phyloP scores from a whole-genome alignment of 2,888 invertebrate species.

The Philaethria dido region DNA sequence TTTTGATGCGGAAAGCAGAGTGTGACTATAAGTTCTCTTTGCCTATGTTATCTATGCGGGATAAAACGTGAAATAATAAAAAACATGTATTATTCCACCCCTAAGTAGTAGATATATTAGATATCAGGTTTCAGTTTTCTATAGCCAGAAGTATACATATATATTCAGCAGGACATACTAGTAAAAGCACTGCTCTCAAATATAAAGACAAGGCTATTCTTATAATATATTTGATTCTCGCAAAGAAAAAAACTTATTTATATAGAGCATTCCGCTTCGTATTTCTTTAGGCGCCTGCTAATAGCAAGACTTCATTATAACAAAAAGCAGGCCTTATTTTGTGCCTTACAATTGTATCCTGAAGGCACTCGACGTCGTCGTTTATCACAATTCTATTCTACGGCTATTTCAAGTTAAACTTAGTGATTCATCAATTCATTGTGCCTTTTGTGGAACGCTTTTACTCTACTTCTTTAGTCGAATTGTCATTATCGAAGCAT shows the following conservation, averaged over 20 bases:
- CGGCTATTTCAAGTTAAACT: conserved; percentile 33
- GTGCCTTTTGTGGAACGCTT: conserved; percentile 21
- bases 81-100: too few relatives aligned
- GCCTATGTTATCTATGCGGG: too few relatives aligned
- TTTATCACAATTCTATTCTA: conserved; percentile 40
- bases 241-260: conserved; percentile 18
- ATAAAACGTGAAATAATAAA: too few relatives aligned
- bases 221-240: background rate
- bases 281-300: conserved; percentile 28
- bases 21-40: too few relatives aligned
- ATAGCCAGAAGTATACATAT: too few relatives aligned
- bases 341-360: conserved; percentile 29
- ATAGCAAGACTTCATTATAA: conserved; percentile 37
- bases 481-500: conserved; percentile 3
- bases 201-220: conserved; percentile 1
- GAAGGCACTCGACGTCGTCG: conserved; percentile 30
- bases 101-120: too few relatives aligned
- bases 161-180: background rate
- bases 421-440: conserved; percentile 37
- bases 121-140: too few relatives aligned
- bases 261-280: conserved; percentile 3
- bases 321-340: conserved; percentile 32
- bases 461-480: conserved; percentile 24
- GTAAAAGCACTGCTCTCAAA: background rate
- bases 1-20: too few relatives aligned